Evolutionary conservation across 2,888 invertebrate genomes (phyloP).

Genomic region (Cerceris rybyensis): DNA sequence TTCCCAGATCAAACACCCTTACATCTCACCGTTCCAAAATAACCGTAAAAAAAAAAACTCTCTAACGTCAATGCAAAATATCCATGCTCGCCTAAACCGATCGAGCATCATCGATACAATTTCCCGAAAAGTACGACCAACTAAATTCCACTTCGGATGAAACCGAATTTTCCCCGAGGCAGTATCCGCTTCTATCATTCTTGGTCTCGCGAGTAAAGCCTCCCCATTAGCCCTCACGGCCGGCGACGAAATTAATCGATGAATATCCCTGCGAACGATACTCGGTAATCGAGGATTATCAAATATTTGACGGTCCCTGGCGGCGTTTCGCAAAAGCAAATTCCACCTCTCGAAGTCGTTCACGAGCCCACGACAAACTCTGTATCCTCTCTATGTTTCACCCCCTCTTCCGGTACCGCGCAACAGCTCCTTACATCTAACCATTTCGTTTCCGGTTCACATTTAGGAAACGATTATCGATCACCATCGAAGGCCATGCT

Average conservation of each 20-base stretch:
- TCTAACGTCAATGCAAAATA: too few species aligned
- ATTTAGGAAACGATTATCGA: conserved; percentile 63
- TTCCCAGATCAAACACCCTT: too few species aligned
- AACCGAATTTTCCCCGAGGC: background rate
- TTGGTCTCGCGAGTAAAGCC: conserved; percentile 1
- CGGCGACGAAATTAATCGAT: conserved; percentile 50
- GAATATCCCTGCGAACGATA: conserved; percentile 30
- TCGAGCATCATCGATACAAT: too few species aligned
- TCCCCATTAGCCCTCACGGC: conserved; percentile 24
- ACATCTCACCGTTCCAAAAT: too few species aligned
- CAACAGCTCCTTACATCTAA: background rate
- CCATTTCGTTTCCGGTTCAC: conserved; percentile 6
- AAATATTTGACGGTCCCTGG: conserved; percentile 44
- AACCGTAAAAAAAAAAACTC: too few species aligned
- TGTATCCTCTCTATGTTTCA: background rate
- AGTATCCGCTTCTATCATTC: background rate
- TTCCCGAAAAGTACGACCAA: too few species aligned
- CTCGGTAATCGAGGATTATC: conserved; percentile 39
- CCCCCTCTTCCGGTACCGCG: background rate
- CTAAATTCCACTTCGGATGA: too few species aligned
- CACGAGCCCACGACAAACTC: background rate
- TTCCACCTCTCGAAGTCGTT: background rate
- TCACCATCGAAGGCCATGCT: conserved; percentile 59
- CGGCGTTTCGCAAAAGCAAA: conserved; percentile 14
- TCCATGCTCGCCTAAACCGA: too few species aligned